Evolutionary conservation across 2,797 vertebrate species (phyloP), one percentile per base, ranked within the genome.

Genomic region (Onychomys leucogaster): DNA sequence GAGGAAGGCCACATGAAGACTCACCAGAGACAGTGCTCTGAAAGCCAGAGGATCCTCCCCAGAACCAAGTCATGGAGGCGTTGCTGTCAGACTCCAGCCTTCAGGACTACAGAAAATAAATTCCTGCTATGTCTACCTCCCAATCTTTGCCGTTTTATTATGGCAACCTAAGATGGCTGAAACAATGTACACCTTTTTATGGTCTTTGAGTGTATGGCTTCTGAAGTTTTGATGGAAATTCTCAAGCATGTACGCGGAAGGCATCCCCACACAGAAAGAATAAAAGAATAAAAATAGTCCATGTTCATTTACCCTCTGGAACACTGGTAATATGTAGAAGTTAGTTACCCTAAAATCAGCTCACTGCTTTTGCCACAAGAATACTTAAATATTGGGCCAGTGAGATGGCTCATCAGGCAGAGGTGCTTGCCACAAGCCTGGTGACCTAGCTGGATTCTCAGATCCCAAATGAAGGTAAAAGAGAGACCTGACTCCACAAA

Each of bases 271-370:
- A 55, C 27, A 61, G 21, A 76, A 90, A 90, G 21, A 55, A 19
- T 71, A 37, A 69, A 63, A 73, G 46, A 14, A 59, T 49, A 37
- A 67, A 84, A 85, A 75, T 55, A 77, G n/a, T 19, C 23, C 37
- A 91, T 65, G 65, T 17, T 8, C 21, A 84, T 81, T 85, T 91
- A 89, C 29, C 80, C 63, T 94, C 55, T 89, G 34, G 86, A 96
- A 78, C 11, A 34, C 13, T 27, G 34, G 4, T 14, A 69, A 86
- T 27, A 63, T 77, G 80, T 29, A 76, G 3, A 86, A 71, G 34
- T 32, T 75, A 87, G 32, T 84, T 23, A 61, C 41, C 37, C 91
- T 93, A 92, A 84, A 71, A 76, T 88, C 49, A 82, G 65, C 63
- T 65, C 84, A 55, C 57, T 73, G 29, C 9, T 37, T 91, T 89